Base-by-base conservation (phyloP, 2,888 invertebrate species). In the Phoronis australis region DNA sequence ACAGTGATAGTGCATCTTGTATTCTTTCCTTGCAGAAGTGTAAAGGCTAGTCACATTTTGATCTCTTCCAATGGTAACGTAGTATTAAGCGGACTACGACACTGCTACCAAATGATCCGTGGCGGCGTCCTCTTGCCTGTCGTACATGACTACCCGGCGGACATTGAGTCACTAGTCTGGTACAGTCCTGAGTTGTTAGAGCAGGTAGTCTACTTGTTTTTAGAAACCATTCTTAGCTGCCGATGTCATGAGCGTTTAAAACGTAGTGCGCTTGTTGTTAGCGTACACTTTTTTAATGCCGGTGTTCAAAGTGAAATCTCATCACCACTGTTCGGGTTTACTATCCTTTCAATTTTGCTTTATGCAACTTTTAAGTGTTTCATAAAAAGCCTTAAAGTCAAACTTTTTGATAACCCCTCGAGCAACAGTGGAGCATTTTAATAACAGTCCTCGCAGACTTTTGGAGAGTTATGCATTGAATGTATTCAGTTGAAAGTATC, bases 111-210 rank as follows among this genome's bases (percentile, higher is more conserved):
- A 50, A 82, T 88, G 61, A 80, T 88, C 57, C 80, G 83, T 55
- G 84, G 86, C 64, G 91, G 90, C 1, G 82, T 82, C 60, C 82
- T 87, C 68, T 83, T 84, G 62, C 80, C 80, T 55, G 82, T 81
- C 22, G 81, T 92, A 26, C 87, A 89, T 76, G 84, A 85, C 38
- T 85, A 90, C 71, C 89, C 90, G 0, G 82, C 84, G 2, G 84
- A 86, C 50, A 79, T 82, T 24, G 81, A 83, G 54, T 87, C 87
- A 67, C 79, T 94, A 4, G 88, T 90, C 77, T 95, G 93, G 91
- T 81, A 92, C 15, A 92, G 93, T 66, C 94, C 94, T 0, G 94
- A 95, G 75, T 79, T 94, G 9, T 78, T 95, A 37, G 87, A 89
- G 77, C 94, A 94, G 81, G 85, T 84, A 59, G 56, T 41, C 31